Evolutionary conservation across 2,113 vertebrate genomes (phyloP).

Genomic region (Lophius piscatorius): DNA sequence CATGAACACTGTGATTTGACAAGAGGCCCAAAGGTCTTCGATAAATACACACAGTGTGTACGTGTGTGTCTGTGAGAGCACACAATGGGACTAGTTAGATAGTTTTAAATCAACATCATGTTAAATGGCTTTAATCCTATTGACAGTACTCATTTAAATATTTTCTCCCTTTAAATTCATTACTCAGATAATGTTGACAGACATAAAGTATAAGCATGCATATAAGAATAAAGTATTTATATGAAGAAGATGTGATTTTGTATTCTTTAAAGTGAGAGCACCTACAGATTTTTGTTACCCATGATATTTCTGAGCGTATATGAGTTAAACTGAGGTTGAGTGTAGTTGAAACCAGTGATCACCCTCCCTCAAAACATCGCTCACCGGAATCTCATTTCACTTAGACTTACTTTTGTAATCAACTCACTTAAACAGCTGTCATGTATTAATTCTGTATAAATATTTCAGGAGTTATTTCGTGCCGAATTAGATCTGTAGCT

Average conservation of each 20-base stretch:
- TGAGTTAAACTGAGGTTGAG: not conserved
- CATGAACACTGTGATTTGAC: too few relatives aligned
- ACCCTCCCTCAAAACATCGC: not conserved
- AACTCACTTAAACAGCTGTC: constrained; percentile 11
- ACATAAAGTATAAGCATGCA: too few relatives aligned
- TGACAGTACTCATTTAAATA: not conserved
- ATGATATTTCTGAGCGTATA: too few relatives aligned
- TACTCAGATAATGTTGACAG: too few relatives aligned
- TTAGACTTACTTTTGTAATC: constrained; percentile 1
- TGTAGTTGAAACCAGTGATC: not conserved
- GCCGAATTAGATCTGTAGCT: not conserved
- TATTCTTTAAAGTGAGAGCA: not conserved
- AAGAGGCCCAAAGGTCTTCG: too few relatives aligned
- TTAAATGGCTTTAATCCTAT: not conserved
- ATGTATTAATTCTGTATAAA: constrained; percentile 36
- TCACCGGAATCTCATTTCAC: constrained; percentile 7
- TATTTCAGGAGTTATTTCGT: constrained; percentile 24
- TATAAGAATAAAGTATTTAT: too few relatives aligned
- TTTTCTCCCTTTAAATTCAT: not conserved
- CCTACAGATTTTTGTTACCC: too few relatives aligned
- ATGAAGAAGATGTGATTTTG: too few relatives aligned
- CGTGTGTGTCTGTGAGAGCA: not conserved
- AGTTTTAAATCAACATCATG: not conserved
- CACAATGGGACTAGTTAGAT: too few relatives aligned
- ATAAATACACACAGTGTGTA: too few relatives aligned